Evolutionary conservation across 2,888 invertebrate species (phyloP), one percentile per base, ranked within the genome.

Genomic region (Drosophila gaucha): DNA sequence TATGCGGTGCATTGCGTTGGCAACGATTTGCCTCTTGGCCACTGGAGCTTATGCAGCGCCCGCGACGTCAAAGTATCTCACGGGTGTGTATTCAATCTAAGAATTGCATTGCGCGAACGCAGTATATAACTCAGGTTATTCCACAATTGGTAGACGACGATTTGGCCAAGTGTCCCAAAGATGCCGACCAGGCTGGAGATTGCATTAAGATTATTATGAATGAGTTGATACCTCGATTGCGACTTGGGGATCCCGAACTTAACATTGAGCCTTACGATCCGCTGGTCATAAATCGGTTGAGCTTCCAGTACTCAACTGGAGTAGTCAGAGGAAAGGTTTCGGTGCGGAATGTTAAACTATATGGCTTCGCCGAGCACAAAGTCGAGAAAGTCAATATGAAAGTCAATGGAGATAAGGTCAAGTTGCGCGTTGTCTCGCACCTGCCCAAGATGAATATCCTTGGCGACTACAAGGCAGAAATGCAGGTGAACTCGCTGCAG

Each of bases 391-490:
- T 93, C 20, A 93, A 93, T 91, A 92, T 86, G 30, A 78, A 88
- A 30, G 90, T 93, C 0, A 92, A 92, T 10, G 93, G 93, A 43
- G 59, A 78, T 20, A 78, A 80, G 44, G 51, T 86, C 2, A 79
- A 79, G 30, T n/a, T 85, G 1, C 70, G 66, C 6, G 78, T 94
- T 1, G 93, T 94, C 58, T 80, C 94, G 49, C 92, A 92, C 12
- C 88, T 94, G 38, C 94, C 95, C 2, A 91, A 91, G 67, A 83
- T 94, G 10, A 89, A 91, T 31, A 89, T 94, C 5, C 93, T 92
- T 36, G 94, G 95, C 1, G 91, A 93, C 14, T 95, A 94, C 86
- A 93, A 93, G 70, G 94, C 93, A 0, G 93, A 94, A 58, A 94
- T 95, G 33, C 90, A 92, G 41, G 92, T 95, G 44, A 95, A 94